These are phyloP conservation scores for Pseudolycoriella hygida DNA, from an alignment of 2,888 invertebrate genomes.

Conservation along the genomic window DNA sequence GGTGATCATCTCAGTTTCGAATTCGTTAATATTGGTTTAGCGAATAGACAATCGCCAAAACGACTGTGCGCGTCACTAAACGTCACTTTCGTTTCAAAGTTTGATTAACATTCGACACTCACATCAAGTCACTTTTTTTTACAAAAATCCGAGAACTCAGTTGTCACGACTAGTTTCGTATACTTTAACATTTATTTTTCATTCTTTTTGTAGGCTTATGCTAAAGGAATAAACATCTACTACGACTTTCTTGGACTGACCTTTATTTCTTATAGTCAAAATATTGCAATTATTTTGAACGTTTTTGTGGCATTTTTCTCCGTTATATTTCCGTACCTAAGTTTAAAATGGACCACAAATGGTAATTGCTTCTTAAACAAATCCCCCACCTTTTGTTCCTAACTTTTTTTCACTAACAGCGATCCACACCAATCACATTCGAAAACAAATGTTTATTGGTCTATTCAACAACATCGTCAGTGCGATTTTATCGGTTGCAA, in stretches of 20 bases:
- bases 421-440: slow-evolving; percentile 19
- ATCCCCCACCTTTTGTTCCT: not conserved
- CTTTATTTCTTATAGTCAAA: slow-evolving; percentile 17
- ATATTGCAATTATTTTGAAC: slow-evolving; percentile 18
- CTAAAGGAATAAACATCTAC: slow-evolving; percentile 16
- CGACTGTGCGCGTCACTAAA: too few species aligned
- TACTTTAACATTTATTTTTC: too few species aligned
- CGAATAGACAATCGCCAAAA: too few species aligned
- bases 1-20: too few species aligned
- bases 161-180: too few species aligned
- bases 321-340: slow-evolving; percentile 17
- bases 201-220: slow-evolving; percentile 2
- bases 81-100: too few species aligned
- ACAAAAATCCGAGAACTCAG: too few species aligned
- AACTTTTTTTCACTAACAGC: slow-evolving; percentile 10
- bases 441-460: slow-evolving; percentile 18
- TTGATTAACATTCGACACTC: too few species aligned
- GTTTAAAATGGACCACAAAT: slow-evolving; percentile 18
- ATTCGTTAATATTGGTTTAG: too few species aligned
- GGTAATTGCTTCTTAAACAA: slow-evolving; percentile 9
- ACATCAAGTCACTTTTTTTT: too few species aligned
- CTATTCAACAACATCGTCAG: slow-evolving; percentile 16
- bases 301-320: slow-evolving; percentile 16
- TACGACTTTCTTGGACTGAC: slow-evolving; percentile 19
- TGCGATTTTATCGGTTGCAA: slow-evolving; percentile 4